These are phyloP conservation scores for Actenoides lindsayi DNA, from an alignment of 2,113 vertebrate genomes.

Conservation along the genomic window DNA sequence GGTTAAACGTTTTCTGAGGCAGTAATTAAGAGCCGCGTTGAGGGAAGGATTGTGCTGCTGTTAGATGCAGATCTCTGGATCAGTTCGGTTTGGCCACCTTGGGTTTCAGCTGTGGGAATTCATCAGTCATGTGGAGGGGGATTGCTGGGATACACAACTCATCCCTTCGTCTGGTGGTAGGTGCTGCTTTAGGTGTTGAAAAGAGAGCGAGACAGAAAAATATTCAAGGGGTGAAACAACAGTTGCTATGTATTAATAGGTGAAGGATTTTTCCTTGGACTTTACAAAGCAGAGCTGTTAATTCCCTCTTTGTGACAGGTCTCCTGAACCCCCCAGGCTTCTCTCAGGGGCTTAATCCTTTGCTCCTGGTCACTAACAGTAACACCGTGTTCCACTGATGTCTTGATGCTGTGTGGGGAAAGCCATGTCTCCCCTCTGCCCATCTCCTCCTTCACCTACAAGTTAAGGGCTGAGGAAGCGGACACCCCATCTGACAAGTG, in stretches of 20 bases:
- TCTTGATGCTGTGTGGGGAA: neutral
- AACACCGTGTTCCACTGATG: fast-evolving
- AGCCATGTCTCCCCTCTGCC: neutral
- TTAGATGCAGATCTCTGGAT: neutral
- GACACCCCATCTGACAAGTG: neutral
- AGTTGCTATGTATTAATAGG: neutral
- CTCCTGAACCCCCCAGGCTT: neutral
- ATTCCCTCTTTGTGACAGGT: neutral
- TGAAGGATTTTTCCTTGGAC: neutral
- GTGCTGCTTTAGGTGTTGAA: neutral
- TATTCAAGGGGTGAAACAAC: neutral
- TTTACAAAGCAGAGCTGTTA: neutral
- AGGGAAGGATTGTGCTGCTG: neutral
- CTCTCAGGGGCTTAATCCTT: neutral
- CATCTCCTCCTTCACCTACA: neutral
- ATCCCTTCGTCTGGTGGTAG: neutral
- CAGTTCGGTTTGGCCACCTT: neutral
- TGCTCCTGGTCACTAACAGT: neutral
- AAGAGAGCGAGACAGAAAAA: neutral
- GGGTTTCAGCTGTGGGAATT: neutral
- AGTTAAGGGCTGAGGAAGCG: neutral
- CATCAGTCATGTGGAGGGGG: fast-evolving
- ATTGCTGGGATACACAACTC: neutral
- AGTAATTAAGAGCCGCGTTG: neutral
- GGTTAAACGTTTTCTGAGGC: neutral